phyloP scores from a whole-genome alignment of 2,888 invertebrate genomes.

The Kuschelorhynchus macadamiae region DNA sequence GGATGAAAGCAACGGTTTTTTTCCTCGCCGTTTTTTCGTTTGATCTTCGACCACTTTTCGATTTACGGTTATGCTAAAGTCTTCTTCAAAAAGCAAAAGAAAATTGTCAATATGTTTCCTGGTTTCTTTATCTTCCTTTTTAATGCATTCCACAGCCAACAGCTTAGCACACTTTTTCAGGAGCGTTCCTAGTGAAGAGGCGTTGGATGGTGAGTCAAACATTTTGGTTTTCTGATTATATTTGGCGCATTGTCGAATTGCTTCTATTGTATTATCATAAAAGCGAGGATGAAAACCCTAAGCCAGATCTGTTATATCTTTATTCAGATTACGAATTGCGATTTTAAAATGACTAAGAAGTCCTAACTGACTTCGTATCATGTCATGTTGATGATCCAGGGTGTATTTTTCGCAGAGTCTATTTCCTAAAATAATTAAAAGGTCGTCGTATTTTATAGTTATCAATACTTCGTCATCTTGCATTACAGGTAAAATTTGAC shows the following conservation, averaged over 20 bases:
- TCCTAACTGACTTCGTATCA: too few species aligned
- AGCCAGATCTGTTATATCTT: constrained; percentile 24
- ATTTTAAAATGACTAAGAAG: too few species aligned
- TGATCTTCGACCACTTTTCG: constrained; percentile 26
- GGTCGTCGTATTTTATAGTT: too few species aligned
- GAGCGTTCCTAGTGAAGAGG: constrained; percentile 28
- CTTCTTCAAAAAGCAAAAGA: constrained; percentile 35
- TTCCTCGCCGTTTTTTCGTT: constrained; percentile 28
- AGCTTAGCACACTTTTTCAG: constrained; percentile 36
- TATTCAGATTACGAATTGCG: constrained; percentile 16
- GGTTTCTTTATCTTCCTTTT: constrained; percentile 22
- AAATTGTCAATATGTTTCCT: constrained; percentile 39
- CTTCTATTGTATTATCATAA: constrained; percentile 28
- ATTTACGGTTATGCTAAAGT: constrained; percentile 24
- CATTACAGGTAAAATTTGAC: too few species aligned
- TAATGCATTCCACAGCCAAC: constrained; percentile 29
- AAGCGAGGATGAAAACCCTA: constrained; percentile 15
- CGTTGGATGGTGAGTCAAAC: constrained; percentile 34
- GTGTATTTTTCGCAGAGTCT: too few species aligned
- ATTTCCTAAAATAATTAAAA: too few species aligned
- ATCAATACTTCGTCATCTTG: too few species aligned
- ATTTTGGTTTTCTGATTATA: constrained; percentile 18
- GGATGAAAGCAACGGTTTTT: constrained; percentile 35
- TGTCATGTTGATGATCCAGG: too few species aligned
- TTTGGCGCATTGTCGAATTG: constrained; percentile 27